Evolutionary conservation across 2,113 vertebrate genomes (phyloP).

Genomic region (Toxotes chatareus): DNA sequence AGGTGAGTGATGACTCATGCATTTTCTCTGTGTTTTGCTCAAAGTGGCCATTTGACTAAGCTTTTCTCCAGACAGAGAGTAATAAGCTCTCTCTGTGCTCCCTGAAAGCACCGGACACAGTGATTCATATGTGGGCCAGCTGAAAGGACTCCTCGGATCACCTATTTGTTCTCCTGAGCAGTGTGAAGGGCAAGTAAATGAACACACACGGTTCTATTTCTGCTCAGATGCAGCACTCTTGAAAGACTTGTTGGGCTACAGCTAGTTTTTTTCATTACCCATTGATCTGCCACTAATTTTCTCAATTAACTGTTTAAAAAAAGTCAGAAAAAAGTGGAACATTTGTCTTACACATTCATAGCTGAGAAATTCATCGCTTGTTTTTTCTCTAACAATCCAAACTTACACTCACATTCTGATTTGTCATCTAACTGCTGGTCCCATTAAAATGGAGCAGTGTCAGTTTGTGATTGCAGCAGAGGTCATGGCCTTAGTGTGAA

Average conservation of each 20-base stretch:
- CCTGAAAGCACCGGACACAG: background rate
- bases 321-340: background rate
- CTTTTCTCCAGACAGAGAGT: background rate
- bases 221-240: background rate
- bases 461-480: no score
- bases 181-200: background rate
- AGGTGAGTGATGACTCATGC: background rate
- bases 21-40: background rate
- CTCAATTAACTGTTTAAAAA: no score
- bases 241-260: background rate
- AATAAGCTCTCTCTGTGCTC: background rate
- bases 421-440: background rate
- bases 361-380: background rate
- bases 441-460: background rate
- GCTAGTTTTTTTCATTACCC: no score
- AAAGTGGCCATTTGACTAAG: constrained; percentile 1
- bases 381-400: background rate
- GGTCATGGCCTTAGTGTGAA: no score
- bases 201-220: background rate
- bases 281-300: background rate
- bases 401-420: no score
- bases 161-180: background rate
- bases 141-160: background rate
- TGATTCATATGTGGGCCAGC: background rate
- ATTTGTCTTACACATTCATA: background rate